A percentile compares a stretch with the other conserved stretches of the same genome.
Conservation (phyloP, 2,797 vertebrate genomes). For the Pseudochirops cupreus region DNA sequence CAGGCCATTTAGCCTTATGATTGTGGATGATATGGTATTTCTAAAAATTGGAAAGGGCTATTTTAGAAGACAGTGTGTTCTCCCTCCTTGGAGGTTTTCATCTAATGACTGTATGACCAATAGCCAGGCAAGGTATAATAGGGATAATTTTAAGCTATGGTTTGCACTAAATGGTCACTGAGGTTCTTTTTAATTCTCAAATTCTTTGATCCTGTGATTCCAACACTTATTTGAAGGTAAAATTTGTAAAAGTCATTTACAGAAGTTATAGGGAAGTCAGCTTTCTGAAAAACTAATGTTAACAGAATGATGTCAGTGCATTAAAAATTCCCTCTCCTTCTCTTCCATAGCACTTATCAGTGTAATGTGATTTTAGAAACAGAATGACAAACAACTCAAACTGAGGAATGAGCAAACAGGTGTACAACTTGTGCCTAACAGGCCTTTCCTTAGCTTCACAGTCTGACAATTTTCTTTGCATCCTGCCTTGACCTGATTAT, state of each 20-base stretch:
- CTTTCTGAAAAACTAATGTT: not conserved
- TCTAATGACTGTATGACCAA: not conserved
- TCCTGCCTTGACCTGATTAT: conserved; percentile 64
- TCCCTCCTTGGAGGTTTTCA: not conserved
- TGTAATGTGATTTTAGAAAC: conserved; percentile 53
- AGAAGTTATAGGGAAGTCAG: not conserved
- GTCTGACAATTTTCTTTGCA: conserved; percentile 56
- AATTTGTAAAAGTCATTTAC: not conserved
- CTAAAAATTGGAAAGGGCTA: not conserved
- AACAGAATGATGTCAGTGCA: not conserved
- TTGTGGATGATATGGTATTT: not conserved
- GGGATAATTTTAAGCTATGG: not conserved
- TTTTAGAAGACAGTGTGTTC: not conserved
- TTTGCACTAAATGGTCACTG: not conserved
- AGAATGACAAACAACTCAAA: conserved; percentile 66
- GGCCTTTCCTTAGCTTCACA: conserved; percentile 64
- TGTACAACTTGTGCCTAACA: conserved; percentile 57
- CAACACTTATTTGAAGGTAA: not conserved
- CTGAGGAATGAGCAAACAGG: conserved; percentile 44
- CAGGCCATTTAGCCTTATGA: not conserved
- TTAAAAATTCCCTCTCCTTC: conserved; percentile 9
- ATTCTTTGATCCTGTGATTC: not conserved
- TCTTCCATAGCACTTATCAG: not conserved
- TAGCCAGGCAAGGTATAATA: not conserved
- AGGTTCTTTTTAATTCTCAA: not conserved